phyloP scores from a whole-genome alignment of 2,888 invertebrate genomes.

The Zonitis immaculata region DNA sequence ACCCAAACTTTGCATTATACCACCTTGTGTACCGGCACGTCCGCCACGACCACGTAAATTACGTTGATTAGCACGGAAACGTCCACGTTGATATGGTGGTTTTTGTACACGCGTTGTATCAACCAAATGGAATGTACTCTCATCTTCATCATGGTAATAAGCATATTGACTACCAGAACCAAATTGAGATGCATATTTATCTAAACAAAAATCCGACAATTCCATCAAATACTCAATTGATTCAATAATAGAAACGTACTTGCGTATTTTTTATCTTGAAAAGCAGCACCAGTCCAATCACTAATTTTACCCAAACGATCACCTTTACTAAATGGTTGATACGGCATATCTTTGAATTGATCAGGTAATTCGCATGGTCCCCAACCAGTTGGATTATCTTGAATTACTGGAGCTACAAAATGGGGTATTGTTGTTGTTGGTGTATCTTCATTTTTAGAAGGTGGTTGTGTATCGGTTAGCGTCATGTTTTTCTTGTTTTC shows the following conservation, averaged over 20 bases:
- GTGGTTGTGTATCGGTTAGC: constrained; percentile 38
- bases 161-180: constrained; percentile 96
- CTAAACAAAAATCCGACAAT: constrained; percentile 47
- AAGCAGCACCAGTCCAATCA: constrained; percentile 94
- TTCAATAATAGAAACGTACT: constrained; percentile 56
- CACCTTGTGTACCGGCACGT: constrained; percentile 64
- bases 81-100: constrained; percentile 88
- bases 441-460: constrained; percentile 55
- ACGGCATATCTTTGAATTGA: constrained; percentile 94
- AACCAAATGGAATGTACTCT: constrained; percentile 96
- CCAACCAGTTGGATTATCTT: constrained; percentile 90
- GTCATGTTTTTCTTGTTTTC: constrained; percentile 25
- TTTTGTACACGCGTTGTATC: constrained; percentile 88
- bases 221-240: not conserved
- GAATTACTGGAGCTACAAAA: constrained; percentile 70
- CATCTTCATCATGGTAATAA: constrained; percentile 98
- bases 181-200: constrained; percentile 88
- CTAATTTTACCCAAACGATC: constrained; percentile 98
- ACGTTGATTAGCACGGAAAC: constrained; percentile 77
- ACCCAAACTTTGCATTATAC: constrained; percentile 75
- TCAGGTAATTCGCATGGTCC: constrained; percentile 94
- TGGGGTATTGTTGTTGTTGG: no score
- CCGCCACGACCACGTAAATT: constrained; percentile 63
- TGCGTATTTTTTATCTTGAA: constrained; percentile 90
- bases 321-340: constrained; percentile 98